A percentile compares a stretch with the other conserved stretches of the same genome.
These are phyloP conservation scores for Ormyrus nitidulus DNA, from an alignment of 2,888 invertebrate genomes.

Conservation along the genomic window DNA sequence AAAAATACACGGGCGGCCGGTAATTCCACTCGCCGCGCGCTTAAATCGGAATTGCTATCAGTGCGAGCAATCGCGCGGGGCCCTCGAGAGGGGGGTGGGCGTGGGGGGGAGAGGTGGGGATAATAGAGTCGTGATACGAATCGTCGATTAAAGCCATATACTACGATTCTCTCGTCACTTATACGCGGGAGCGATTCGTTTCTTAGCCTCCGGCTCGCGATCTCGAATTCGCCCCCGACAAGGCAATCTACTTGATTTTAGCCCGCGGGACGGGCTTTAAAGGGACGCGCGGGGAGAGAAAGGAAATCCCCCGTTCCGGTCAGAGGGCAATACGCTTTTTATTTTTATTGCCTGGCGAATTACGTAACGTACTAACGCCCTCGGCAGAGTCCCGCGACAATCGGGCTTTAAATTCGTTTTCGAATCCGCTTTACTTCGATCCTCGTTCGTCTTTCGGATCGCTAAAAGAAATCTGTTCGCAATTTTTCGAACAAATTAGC, in stretches of 20 bases:
- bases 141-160: slow-evolving; percentile 61
- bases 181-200: slow-evolving; percentile 30
- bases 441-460: background rate
- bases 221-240: slow-evolving; percentile 34
- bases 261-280: background rate
- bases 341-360: slow-evolving; percentile 22
- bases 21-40: slow-evolving; percentile 37
- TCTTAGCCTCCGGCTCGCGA: slow-evolving; percentile 21
- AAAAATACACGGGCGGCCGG: slow-evolving; percentile 32
- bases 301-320: background rate
- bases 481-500: too few relatives aligned
- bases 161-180: slow-evolving; percentile 50
- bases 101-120: slow-evolving; percentile 9
- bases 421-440: background rate
- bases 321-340: slow-evolving; percentile 1
- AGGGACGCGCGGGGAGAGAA: background rate
- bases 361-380: background rate
- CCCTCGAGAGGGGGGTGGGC: background rate
- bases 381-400: background rate
- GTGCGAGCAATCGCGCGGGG: slow-evolving; percentile 8
- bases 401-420: too few relatives aligned
- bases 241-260: slow-evolving; percentile 22
- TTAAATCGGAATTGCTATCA: slow-evolving; percentile 52
- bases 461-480: background rate
- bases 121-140: slow-evolving; percentile 62